These are phyloP conservation scores for Cherax destructor DNA, from an alignment of 1,140 invertebrate species.

Conservation along the genomic window DNA sequence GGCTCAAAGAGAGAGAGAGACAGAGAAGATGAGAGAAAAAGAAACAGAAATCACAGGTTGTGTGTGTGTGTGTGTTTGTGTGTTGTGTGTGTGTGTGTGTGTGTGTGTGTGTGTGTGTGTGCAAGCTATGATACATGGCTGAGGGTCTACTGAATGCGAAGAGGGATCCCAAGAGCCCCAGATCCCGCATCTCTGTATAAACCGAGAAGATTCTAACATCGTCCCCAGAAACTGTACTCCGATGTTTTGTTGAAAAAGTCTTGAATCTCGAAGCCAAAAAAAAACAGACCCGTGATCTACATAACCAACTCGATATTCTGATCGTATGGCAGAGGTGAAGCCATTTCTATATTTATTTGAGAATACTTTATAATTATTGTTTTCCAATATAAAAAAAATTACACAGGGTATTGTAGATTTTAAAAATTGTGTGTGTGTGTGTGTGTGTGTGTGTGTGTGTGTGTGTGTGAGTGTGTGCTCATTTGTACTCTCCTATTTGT, in stretches of 20 bases:
- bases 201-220: neutral
- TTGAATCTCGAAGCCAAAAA: slow-evolving; percentile 34
- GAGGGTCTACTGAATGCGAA: too few relatives aligned
- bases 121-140: too few relatives aligned
- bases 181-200: neutral
- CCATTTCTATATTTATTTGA: slow-evolving; percentile 30
- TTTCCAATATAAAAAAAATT: slow-evolving; percentile 19
- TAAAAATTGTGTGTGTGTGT: neutral
- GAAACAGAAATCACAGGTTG: too few relatives aligned
- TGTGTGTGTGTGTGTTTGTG: too few relatives aligned
- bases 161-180: too few relatives aligned
- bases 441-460: too few relatives aligned
- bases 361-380: slow-evolving; percentile 55
- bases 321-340: slow-evolving; percentile 24
- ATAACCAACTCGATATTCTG: slow-evolving; percentile 54
- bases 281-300: slow-evolving; percentile 53
- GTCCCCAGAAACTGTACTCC: neutral
- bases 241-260: slow-evolving; percentile 29
- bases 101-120: too few relatives aligned
- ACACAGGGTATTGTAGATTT: too few relatives aligned
- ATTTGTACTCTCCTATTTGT: too few relatives aligned
- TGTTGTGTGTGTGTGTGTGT: too few relatives aligned
- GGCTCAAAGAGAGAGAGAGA: slow-evolving; percentile 25
- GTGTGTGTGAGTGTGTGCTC: too few relatives aligned
- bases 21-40: too few relatives aligned